Evolutionary conservation across 2,113 vertebrate genomes (phyloP).

Genomic region (Notothenia rossii): DNA sequence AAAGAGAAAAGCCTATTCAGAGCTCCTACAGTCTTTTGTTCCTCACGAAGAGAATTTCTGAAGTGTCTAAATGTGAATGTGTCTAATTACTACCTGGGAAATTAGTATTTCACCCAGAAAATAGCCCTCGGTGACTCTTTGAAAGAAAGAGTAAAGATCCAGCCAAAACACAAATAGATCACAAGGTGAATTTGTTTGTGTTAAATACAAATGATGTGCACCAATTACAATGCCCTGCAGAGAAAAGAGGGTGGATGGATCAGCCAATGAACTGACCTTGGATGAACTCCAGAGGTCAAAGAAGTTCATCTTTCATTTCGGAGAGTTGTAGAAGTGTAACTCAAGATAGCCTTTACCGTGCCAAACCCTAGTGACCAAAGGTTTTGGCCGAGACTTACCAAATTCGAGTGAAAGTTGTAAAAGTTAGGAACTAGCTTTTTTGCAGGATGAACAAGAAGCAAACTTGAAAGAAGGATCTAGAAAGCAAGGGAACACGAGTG

Average conservation of each 20-base stretch:
- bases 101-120: constrained; percentile 25
- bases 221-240: background rate
- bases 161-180: constrained; percentile 13
- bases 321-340: background rate
- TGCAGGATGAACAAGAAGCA: too few species aligned
- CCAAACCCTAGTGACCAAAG: constrained; percentile 11
- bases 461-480: constrained; percentile 5
- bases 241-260: constrained; percentile 15
- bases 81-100: constrained; percentile 46
- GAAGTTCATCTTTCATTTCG: constrained; percentile 16
- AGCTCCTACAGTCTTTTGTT: constrained; percentile 20
- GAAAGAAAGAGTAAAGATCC: background rate
- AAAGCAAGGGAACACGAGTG: constrained; percentile 37
- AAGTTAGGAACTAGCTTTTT: too few species aligned
- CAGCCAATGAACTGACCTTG: constrained; percentile 2
- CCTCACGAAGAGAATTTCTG: background rate
- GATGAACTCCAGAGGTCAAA: constrained; percentile 15
- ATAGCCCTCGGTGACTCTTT: background rate
- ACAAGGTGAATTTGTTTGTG: background rate
- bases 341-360: background rate
- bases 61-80: background rate
- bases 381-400: constrained; percentile 13
- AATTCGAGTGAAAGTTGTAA: background rate
- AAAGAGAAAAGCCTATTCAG: constrained; percentile 19
- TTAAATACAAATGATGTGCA: background rate